phyloP scores from a whole-genome alignment of 2,113 vertebrate species.

The Spilogale gracilis region DNA sequence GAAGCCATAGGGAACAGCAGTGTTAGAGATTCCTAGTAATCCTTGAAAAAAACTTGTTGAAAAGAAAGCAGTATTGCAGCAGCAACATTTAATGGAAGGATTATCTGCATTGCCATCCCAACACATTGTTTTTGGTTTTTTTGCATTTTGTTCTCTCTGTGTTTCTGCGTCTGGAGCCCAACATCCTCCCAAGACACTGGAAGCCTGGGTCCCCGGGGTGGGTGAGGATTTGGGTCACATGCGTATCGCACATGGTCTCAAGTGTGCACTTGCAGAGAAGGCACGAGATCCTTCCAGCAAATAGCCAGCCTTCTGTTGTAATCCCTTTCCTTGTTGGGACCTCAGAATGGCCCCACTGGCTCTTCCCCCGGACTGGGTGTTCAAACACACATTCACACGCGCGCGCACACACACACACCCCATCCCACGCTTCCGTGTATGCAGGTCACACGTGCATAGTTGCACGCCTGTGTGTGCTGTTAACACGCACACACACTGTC shows the following conservation, averaged over 20 bases:
- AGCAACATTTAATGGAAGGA: not conserved
- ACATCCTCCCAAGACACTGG: not conserved
- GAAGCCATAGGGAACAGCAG: fast-evolving
- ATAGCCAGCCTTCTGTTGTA: not conserved
- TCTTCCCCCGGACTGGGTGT: fast-evolving
- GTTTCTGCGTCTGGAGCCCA: not conserved
- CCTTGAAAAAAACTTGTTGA: not conserved
- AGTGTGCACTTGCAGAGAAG: not conserved
- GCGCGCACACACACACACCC: not conserved
- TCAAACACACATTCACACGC: not conserved
- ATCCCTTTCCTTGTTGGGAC: not conserved
- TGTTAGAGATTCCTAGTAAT: not conserved
- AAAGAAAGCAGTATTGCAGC: not conserved
- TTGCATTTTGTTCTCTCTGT: not conserved
- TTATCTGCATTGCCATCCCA: fast-evolving
- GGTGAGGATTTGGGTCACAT: fast-evolving
- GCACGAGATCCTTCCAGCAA: no score
- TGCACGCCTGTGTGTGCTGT: not conserved
- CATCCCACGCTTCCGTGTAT: not conserved
- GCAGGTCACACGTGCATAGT: no score
- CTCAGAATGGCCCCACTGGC: not conserved
- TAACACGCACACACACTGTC: fast-evolving
- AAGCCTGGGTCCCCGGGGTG: not conserved
- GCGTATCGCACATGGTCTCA: fast-evolving
- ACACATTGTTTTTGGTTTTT: not conserved